Percentiles rank a stretch among this genome's conserved stretches.
Conservation (phyloP, 2,888 invertebrate species). For the Stegophylla sp. region DNA sequence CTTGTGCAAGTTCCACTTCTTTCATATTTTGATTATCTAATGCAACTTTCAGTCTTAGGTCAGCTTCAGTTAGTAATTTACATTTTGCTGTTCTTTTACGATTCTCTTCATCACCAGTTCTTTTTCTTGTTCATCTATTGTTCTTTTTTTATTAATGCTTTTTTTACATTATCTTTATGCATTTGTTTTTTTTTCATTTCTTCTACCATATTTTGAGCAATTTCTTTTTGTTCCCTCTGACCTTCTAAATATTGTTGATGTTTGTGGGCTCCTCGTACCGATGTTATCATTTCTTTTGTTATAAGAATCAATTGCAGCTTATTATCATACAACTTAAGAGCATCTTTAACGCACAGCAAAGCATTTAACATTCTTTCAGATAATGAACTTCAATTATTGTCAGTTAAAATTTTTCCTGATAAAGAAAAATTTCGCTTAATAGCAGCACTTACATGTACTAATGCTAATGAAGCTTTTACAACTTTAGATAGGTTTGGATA, state of each 20-base stretch:
- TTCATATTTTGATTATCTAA: not conserved
- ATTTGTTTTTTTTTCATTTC: no score
- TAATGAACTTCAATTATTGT: not conserved
- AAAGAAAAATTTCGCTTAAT: conserved; percentile 16
- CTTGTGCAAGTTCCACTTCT: conserved; percentile 5
- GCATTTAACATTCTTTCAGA: conserved; percentile 11
- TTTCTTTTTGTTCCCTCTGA: no score
- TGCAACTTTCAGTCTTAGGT: conserved; percentile 9
- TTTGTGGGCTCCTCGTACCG: no score
- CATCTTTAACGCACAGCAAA: not conserved
- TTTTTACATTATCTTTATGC: no score
- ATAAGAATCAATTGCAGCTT: not conserved
- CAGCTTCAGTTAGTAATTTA: not conserved
- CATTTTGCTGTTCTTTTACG: conserved; percentile 1
- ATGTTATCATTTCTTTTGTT: conserved; percentile 1
- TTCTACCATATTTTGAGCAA: no score
- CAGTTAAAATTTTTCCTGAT: not conserved
- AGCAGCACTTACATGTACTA: conserved; percentile 17
- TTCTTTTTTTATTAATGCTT: no score
- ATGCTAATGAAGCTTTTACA: not conserved
- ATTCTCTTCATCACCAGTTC: no score
- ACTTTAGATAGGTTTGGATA: no score
- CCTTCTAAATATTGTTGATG: no score
- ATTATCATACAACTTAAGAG: not conserved
- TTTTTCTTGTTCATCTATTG: no score